Evolutionary conservation across 2,113 vertebrate species (phyloP).

Genomic region (Tonatia bakeri): DNA sequence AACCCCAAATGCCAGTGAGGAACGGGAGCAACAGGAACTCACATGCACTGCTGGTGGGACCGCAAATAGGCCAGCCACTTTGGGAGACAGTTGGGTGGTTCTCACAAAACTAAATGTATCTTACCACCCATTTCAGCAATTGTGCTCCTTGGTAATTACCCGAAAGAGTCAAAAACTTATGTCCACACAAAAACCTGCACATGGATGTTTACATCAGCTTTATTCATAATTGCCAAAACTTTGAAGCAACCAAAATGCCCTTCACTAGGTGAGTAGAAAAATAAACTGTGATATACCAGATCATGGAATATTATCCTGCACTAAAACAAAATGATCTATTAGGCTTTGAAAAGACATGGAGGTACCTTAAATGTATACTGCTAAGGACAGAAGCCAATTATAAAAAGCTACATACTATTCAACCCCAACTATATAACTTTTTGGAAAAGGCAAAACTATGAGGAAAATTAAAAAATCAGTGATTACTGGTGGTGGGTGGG

Average conservation of each 20-base stretch:
- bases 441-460: not conserved
- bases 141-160: not conserved
- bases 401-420: not conserved
- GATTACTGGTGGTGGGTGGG: too few relatives aligned
- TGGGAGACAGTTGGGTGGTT: not conserved
- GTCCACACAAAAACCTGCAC: not conserved
- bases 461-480: not conserved
- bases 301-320: not conserved
- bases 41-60: not conserved
- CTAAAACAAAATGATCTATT: not conserved
- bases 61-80: not conserved
- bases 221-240: not conserved
- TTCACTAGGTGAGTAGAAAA: not conserved
- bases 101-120: not conserved
- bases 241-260: not conserved
- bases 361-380: not conserved
- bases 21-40: not conserved
- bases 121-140: not conserved
- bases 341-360: not conserved
- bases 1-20: not conserved
- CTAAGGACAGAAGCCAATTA: not conserved
- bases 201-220: not conserved
- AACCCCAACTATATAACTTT: not conserved
- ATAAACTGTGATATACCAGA: not conserved
- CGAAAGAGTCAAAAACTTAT: not conserved